Evolutionary conservation across 2,113 vertebrate genomes (phyloP).

Genomic region (Telmatochromis brichardi): DNA sequence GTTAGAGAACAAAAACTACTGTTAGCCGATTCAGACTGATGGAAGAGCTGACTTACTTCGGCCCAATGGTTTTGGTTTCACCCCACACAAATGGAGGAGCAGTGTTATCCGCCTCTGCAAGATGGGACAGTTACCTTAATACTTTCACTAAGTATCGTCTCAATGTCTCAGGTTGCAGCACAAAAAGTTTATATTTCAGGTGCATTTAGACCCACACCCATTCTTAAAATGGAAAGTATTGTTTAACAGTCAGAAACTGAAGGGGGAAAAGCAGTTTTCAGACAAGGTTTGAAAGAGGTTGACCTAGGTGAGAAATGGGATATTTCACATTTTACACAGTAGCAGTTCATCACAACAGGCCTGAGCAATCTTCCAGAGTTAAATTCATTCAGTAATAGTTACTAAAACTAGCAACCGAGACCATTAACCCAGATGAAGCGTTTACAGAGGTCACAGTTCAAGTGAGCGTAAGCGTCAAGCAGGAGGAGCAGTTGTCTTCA

Average conservation of each 20-base stretch:
- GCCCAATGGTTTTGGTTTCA: neutral
- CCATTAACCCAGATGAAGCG: neutral
- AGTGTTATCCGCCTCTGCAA: conserved; percentile 44
- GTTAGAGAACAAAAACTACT: neutral
- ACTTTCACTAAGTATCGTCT: neutral
- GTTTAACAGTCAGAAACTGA: neutral
- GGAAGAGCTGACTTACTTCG: neutral
- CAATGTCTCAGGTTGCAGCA: neutral
- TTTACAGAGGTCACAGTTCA: neutral
- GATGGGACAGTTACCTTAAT: neutral
- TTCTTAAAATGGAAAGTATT: neutral
- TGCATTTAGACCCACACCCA: neutral
- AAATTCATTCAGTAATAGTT: neutral
- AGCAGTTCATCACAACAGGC: neutral
- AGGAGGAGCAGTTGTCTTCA: neutral
- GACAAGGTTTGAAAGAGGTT: neutral
- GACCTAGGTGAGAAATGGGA: neutral
- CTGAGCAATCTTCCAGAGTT: neutral
- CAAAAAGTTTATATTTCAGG: neutral
- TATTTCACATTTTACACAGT: neutral
- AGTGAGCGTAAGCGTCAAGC: neutral
- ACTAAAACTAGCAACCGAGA: neutral
- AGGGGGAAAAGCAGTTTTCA: neutral
- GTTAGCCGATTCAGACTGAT: neutral
- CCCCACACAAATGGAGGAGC: conserved; percentile 56